Evolutionary conservation across 2,888 invertebrate species (phyloP), one percentile per base, ranked within the genome.

Genomic region (Heteromurus nitidus): DNA sequence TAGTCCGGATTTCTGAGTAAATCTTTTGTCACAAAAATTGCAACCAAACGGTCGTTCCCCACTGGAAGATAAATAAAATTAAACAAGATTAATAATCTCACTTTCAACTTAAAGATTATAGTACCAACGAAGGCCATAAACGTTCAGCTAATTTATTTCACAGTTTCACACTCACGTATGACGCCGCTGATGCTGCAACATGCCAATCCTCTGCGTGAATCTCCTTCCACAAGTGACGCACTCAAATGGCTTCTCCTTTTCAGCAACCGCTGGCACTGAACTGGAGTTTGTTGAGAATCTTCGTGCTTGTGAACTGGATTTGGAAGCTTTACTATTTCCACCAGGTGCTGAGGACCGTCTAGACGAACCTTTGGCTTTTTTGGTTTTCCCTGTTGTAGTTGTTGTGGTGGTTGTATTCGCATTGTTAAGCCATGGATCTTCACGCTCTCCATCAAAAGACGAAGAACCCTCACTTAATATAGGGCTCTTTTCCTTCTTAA

Each of bases 1-100:
- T 31, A 84, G 75, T 31, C 82, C 82, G 22, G 80, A 80, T 64
- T 82, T 82, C 60, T 84, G 84, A 7, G 82, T 80, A 70, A 84
- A 84, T 26, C 65, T 68, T 53, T 77, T 76, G 11, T 76, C 84
- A 44, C 84, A 84, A 55, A 70, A 65, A 3, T 62, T 53, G 18
- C 82, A 80, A 0, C 31, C 58, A 28, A 82, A 82, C 3, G 76
- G 80, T 53, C 82, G 75, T 28, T 84, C 84, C 1, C 84, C 76
- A 2, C 80, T 80, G 20, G n/a, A 60, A 28, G n/a, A 11, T 11
- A 11, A 58, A 28, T 13, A 50, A 26, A 65, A 22, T n/a, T n/a
- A n/a, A n/a, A n/a, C n/a, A n/a, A n/a, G n/a, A n/a, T n/a, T n/a
- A n/a, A n/a, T n/a, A n/a, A n/a, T n/a, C n/a, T n/a, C n/a, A n/a